phyloP scores from a whole-genome alignment of 2,888 invertebrate species.

The Yponomeuta sedellus region DNA sequence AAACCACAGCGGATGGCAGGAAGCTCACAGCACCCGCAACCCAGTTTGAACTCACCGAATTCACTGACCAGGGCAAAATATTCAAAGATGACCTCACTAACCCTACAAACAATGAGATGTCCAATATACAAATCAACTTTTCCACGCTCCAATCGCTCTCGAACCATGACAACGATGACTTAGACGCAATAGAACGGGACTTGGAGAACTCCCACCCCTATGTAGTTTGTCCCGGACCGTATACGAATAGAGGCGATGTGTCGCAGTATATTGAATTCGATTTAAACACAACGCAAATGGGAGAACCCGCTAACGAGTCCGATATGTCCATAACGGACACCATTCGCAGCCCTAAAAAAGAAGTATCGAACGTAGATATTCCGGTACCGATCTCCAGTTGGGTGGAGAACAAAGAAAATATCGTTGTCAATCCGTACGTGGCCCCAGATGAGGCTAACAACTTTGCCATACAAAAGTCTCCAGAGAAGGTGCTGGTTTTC shows the following conservation, averaged over 20 bases:
- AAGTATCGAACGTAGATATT: constrained; percentile 34
- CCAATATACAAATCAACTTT: constrained; percentile 55
- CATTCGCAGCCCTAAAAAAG: constrained; percentile 47
- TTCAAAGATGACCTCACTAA: constrained; percentile 47
- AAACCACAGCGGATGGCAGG: constrained; percentile 35
- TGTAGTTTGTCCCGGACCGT: constrained; percentile 34
- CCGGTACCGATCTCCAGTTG: constrained; percentile 36
- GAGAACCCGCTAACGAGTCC: constrained; percentile 36
- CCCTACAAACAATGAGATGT: constrained; percentile 38
- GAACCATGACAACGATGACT: constrained; percentile 38
- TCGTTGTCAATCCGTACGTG: constrained; percentile 51
- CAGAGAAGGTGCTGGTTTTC: constrained; percentile 54
- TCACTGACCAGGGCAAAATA: constrained; percentile 46
- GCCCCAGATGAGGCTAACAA: constrained; percentile 43
- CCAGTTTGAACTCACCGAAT: constrained; percentile 49
- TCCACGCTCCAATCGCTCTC: constrained; percentile 39
- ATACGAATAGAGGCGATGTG: constrained; percentile 30
- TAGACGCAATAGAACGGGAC: constrained; percentile 56
- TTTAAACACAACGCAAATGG: constrained; percentile 47
- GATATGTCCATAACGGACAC: constrained; percentile 66
- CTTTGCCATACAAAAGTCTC: constrained; percentile 46
- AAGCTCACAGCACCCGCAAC: constrained; percentile 37
- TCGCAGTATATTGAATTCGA: constrained; percentile 61
- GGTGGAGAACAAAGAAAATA: constrained; percentile 60
- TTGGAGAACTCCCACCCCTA: constrained; percentile 33